Evolutionary conservation across 2,797 vertebrate genomes (phyloP).

Genomic region (Nyctibius grandis): DNA sequence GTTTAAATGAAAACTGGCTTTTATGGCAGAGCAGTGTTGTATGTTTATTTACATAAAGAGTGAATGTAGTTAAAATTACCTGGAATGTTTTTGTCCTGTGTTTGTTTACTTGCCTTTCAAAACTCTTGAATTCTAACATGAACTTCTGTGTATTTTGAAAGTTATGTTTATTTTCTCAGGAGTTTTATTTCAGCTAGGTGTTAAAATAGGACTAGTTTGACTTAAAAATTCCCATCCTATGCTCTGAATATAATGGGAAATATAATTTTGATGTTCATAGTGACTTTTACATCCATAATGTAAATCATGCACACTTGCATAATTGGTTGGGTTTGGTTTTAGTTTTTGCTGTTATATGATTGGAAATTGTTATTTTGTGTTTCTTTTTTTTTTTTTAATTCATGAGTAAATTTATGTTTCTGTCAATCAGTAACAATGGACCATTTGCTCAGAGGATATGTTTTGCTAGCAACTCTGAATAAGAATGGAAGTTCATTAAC

Average conservation of each 20-base stretch:
- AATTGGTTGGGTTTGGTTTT: fast-evolving
- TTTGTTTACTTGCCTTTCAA: not conserved
- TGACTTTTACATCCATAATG: not conserved
- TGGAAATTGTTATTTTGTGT: not conserved
- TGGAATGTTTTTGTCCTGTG: not conserved
- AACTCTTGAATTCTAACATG: not conserved
- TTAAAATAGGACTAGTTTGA: not conserved
- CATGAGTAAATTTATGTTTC: not conserved
- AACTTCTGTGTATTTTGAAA: not conserved
- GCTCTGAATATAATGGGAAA: not conserved
- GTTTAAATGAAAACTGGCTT: not conserved
- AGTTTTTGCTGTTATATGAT: not conserved
- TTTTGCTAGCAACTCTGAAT: not conserved
- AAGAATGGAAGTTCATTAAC: constrained; percentile 35
- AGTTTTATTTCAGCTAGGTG: not conserved
- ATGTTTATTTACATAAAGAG: not conserved
- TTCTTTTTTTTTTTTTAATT: not conserved
- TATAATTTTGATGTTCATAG: not conserved
- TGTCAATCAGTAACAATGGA: not conserved
- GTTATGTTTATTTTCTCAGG: not conserved
- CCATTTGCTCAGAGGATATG: not conserved
- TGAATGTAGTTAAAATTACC: not conserved
- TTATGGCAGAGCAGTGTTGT: not conserved
- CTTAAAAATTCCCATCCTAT: not conserved
- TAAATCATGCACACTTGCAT: not conserved